Percentiles rank a stretch among this genome's conserved stretches.
These are phyloP conservation scores for Seriola dumerili DNA, from an alignment of 2,113 vertebrate genomes.

Conservation along the genomic window DNA sequence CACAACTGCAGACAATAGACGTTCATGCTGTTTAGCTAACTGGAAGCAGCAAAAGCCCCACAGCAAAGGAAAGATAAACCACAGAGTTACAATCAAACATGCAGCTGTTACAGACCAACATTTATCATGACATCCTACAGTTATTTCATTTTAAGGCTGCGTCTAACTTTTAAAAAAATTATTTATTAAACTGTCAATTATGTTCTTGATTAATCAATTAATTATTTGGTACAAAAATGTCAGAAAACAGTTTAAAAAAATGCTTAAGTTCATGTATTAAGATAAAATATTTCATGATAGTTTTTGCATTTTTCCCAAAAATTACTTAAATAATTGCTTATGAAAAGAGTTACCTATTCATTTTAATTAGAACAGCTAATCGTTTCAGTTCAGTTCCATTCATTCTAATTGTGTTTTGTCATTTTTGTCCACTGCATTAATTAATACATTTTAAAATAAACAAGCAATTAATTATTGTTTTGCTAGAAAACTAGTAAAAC, in stretches of 20 bases:
- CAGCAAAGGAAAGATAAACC: slow-evolving; percentile 10
- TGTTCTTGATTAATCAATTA: not conserved
- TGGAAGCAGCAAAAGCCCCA: not conserved
- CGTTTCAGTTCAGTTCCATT: not conserved
- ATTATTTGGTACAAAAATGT: not conserved
- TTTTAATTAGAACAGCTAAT: not conserved
- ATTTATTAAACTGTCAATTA: not conserved
- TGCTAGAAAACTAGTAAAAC: not conserved
- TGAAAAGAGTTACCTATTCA: not conserved
- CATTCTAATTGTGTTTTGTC: not conserved
- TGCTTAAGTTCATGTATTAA: no score
- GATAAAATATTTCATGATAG: not conserved
- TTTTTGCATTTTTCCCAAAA: not conserved
- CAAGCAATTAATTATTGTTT: not conserved
- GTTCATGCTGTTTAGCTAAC: slow-evolving; percentile 13
- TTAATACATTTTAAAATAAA: not conserved
- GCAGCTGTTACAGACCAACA: not conserved
- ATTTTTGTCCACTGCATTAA: not conserved
- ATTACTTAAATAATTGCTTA: not conserved
- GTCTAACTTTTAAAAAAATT: not conserved
- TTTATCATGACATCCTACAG: not conserved
- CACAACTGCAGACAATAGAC: slow-evolving; percentile 28
- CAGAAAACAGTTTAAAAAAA: not conserved
- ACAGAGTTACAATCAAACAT: not conserved
- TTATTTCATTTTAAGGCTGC: not conserved